These are phyloP conservation scores for Esox masquinongy DNA, from an alignment of 2,797 vertebrate genomes.

Conservation along the genomic window DNA sequence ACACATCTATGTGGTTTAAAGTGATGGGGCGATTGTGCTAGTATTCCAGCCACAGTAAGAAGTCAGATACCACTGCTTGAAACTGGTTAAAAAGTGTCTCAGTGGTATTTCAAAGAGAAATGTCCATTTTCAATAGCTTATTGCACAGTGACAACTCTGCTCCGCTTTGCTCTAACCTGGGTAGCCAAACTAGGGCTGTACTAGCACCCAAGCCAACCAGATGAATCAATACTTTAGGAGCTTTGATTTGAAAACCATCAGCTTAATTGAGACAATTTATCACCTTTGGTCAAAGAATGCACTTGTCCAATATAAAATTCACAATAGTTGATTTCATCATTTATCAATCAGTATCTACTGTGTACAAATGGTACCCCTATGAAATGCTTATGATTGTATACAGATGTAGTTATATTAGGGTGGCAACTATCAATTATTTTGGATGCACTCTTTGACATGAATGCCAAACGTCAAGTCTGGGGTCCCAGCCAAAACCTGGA, in stretches of 20 bases:
- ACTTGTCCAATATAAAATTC: conserved; percentile 22
- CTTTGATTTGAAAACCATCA: conserved; percentile 2
- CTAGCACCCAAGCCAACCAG: conserved; percentile 25
- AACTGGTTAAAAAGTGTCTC: conserved; percentile 17
- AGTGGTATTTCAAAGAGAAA: background rate
- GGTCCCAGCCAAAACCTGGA: no score
- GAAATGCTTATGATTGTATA: no score
- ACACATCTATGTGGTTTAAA: background rate
- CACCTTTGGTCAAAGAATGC: conserved; percentile 21
- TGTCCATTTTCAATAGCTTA: background rate
- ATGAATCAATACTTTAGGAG: conserved; percentile 33
- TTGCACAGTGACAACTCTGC: background rate
- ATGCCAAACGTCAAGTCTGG: no score
- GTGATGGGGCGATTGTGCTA: background rate
- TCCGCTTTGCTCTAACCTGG: background rate
- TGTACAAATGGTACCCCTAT: no score
- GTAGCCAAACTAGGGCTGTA: conserved; percentile 9
- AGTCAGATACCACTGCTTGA: conserved; percentile 30
- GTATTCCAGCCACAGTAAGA: background rate
- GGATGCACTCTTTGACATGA: no score
- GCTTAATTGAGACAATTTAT: conserved; percentile 31
- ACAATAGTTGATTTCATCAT: conserved; percentile 10
- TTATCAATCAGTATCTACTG: no score
- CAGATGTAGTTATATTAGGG: background rate
- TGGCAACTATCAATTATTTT: no score